Percentiles rank a stretch among this genome's conserved stretches.
phyloP scores from a whole-genome alignment of 2,113 vertebrate genomes.

The Callipepla squamata region DNA sequence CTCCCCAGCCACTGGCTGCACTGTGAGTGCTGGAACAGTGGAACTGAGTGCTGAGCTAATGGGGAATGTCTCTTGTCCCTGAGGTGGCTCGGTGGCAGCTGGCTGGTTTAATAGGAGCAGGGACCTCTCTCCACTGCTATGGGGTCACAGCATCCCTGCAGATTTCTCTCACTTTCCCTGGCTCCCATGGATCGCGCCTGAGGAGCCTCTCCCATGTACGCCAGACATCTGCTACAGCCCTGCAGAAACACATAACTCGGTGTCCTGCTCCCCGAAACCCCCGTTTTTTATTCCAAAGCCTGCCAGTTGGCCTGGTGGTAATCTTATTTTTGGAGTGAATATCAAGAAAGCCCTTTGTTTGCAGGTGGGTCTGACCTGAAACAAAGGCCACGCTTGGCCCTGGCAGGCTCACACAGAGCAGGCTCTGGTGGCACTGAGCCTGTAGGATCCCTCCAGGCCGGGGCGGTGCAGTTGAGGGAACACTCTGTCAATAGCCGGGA shows the following conservation, averaged over 20 bases:
- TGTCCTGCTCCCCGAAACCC: background rate
- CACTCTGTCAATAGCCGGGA: slow-evolving; percentile 72
- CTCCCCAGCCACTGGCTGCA: rapidly evolving
- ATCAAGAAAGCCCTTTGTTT: background rate
- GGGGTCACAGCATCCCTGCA: background rate
- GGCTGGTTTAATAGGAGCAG: background rate
- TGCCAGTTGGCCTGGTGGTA: background rate
- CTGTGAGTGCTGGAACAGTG: background rate
- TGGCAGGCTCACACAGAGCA: background rate
- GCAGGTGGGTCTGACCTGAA: background rate
- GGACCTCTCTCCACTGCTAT: background rate
- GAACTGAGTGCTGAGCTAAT: background rate
- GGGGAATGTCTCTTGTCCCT: background rate
- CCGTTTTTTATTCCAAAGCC: background rate
- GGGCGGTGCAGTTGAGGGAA: slow-evolving; percentile 40
- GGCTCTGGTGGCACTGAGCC: background rate
- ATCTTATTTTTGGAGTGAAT: background rate
- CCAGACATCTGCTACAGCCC: background rate
- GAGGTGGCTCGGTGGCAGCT: background rate
- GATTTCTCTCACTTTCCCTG: background rate
- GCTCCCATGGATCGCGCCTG: background rate
- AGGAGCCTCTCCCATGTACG: background rate
- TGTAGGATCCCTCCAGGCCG: background rate
- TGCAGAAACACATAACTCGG: background rate
- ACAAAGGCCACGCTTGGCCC: background rate